Conservation (phyloP, 2,113 vertebrate species). For the Elgaria multicarinata region DNA sequence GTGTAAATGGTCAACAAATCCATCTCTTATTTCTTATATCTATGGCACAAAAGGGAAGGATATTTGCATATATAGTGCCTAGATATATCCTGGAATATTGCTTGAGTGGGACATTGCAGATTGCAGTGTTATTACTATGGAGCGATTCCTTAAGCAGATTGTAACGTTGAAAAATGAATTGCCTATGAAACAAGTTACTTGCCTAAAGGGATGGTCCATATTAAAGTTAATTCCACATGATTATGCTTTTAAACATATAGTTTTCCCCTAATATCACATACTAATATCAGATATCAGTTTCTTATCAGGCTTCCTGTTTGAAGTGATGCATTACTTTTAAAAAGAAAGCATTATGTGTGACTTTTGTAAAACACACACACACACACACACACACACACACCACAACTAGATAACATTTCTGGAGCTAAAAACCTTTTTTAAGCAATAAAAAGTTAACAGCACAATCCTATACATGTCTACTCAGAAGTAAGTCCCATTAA, state of each 20-base stretch:
- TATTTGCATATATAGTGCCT: slow-evolving; percentile 61
- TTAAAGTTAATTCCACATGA: slow-evolving; percentile 38
- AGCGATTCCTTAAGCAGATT: slow-evolving; percentile 40
- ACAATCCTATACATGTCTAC: not conserved
- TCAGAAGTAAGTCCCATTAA: not conserved
- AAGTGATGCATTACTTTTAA: not conserved
- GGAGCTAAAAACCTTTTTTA: not conserved
- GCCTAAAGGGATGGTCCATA: not conserved
- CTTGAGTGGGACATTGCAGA: not conserved
- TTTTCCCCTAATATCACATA: not conserved
- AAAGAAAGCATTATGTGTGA: not conserved
- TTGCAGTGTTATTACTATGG: not conserved
- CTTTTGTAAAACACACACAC: not conserved
- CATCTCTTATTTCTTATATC: slow-evolving; percentile 36
- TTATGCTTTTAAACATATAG: not conserved
- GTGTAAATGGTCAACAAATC: not conserved
- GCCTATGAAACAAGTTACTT: not conserved
- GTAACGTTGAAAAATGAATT: not conserved
- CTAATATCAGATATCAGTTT: slow-evolving; percentile 17
- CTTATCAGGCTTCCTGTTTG: not conserved
- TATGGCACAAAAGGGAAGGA: slow-evolving; percentile 49
- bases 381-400: no score
- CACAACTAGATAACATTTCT: not conserved
- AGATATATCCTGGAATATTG: not conserved
- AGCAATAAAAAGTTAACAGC: not conserved